These are phyloP conservation scores for Folsomia manolachei DNA, from an alignment of 2,888 invertebrate species.

Conservation along the genomic window DNA sequence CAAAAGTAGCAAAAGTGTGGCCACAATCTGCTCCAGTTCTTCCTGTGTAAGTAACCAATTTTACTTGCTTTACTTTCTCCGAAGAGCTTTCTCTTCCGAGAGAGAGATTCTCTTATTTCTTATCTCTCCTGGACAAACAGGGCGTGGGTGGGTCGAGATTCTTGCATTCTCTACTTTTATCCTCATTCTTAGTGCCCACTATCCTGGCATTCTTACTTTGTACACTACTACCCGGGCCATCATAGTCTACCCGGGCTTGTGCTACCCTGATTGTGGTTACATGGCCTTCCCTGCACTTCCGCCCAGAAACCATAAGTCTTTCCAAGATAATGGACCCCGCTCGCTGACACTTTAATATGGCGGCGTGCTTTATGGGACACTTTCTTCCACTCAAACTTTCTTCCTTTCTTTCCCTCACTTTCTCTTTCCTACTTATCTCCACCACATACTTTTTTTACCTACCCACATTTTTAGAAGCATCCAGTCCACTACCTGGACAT, in stretches of 20 bases:
- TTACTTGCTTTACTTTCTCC: neutral
- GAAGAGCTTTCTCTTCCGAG: neutral
- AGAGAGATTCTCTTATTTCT: constrained; percentile 21
- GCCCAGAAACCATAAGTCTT: neutral
- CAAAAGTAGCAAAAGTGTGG: constrained; percentile 15
- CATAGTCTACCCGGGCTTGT: neutral
- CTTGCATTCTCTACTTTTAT: too few species aligned
- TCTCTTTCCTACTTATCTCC: neutral
- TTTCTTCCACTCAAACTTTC: constrained; percentile 18
- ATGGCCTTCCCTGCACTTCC: constrained; percentile 3
- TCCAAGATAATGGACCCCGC: constrained; percentile 38
- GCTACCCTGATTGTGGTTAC: too few species aligned
- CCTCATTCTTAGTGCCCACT: too few species aligned
- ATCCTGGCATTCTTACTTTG: too few species aligned
- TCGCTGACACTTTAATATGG: constrained; percentile 46
- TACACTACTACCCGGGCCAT: too few species aligned
- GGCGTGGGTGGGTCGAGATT: too few species aligned
- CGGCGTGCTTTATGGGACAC: constrained; percentile 40
- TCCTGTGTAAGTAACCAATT: constrained; percentile 28
- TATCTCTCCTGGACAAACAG: constrained; percentile 19
- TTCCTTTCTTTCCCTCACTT: neutral
- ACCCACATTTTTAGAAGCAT: too few species aligned
- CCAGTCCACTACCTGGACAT: too few species aligned
- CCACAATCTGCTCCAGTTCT: constrained; percentile 17
- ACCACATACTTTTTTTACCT: neutral